Evolutionary conservation across 2,113 vertebrate species (phyloP).

Genomic region (Platycercus adscitus): DNA sequence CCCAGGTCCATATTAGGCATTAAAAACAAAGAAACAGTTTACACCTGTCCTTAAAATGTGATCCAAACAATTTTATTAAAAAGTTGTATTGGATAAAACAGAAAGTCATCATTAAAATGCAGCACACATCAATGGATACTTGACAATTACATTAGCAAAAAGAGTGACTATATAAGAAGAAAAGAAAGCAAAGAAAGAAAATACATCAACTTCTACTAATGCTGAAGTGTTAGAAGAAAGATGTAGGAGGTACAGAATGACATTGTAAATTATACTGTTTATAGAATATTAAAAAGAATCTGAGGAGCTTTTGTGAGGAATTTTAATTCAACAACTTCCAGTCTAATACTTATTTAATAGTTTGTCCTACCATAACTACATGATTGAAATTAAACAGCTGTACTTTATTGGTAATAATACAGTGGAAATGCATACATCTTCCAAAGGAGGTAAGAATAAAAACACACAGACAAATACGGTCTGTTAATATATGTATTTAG

Average conservation of each 20-base stretch:
- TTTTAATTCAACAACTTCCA: constrained; percentile 23
- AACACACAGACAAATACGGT: not conserved
- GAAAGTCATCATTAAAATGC: constrained; percentile 14
- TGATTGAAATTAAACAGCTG: not conserved
- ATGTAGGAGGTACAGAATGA: not conserved
- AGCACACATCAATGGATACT: not conserved
- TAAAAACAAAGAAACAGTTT: not conserved
- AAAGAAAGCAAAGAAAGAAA: constrained; percentile 3
- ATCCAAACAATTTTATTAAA: not conserved
- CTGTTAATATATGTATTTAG: not conserved
- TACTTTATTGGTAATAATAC: not conserved
- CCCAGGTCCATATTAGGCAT: not conserved
- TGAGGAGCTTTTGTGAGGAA: not conserved
- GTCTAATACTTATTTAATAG: constrained; percentile 5
- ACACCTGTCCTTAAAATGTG: not conserved
- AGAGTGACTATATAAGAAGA: not conserved
- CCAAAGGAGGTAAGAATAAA: not conserved
- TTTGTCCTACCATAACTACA: not conserved
- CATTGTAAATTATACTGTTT: constrained; percentile 1
- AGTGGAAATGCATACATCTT: not conserved
- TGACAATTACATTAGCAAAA: constrained; percentile 20
- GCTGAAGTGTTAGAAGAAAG: constrained; percentile 11
- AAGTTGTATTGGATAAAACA: constrained; percentile 8
- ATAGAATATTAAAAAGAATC: constrained; percentile 12
- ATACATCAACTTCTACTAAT: not conserved